Evolutionary conservation across 2,797 vertebrate species (phyloP).

Genomic region (Phalanger gymnotis): DNA sequence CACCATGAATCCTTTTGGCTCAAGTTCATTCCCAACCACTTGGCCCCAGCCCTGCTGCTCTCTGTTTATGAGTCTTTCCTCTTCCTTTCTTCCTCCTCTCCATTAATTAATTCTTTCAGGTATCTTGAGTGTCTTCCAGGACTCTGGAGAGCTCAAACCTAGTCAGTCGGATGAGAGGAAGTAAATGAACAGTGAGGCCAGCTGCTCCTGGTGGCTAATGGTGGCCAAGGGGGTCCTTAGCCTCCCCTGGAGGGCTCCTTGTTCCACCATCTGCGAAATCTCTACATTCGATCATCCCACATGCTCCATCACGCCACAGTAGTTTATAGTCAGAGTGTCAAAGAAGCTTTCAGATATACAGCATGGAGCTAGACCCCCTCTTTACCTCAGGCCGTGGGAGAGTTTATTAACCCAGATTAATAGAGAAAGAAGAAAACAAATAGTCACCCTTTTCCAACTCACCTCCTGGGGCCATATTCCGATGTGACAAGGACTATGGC

Average conservation of each 20-base stretch:
- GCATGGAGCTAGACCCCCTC: not conserved
- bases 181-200: slow-evolving; percentile 2
- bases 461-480: not conserved
- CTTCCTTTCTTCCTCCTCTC: slow-evolving; percentile 23
- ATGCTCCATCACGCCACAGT: fast-evolving
- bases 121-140: not conserved
- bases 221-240: slow-evolving; percentile 15
- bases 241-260: not conserved
- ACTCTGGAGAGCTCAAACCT: not conserved
- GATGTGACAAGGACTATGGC: not conserved
- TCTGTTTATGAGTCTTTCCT: not conserved
- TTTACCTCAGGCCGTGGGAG: not conserved
- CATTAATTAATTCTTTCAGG: slow-evolving; percentile 70
- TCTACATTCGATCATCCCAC: not conserved
- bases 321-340: not conserved
- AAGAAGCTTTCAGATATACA: not conserved
- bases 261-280: not conserved
- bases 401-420: slow-evolving; percentile 64
- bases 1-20: not conserved
- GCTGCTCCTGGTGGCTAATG: slow-evolving; percentile 6
- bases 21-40: not conserved
- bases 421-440: slow-evolving; percentile 55
- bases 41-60: slow-evolving; percentile 30
- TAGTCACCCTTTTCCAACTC: not conserved
- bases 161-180: slow-evolving; percentile 22